These are phyloP conservation scores for Caenorhabditis sp. DNA, from an alignment of 2,888 invertebrate genomes.

Conservation along the genomic window DNA sequence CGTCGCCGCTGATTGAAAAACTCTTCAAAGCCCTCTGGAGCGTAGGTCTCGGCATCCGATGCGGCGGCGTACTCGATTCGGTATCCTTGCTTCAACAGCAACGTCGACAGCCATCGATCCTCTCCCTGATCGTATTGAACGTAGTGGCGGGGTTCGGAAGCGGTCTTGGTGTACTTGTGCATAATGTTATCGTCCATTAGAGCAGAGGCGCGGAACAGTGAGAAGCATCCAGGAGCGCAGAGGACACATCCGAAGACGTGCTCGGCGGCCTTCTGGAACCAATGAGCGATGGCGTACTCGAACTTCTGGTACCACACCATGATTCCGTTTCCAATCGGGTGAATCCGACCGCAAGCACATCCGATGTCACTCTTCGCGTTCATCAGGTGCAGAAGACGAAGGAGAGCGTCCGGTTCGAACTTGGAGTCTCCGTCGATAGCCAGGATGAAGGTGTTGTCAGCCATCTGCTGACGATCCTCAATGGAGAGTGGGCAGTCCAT, in stretches of 20 bases:
- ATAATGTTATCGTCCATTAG: constrained; percentile 94
- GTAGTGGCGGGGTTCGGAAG: constrained; percentile 89
- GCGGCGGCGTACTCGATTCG: constrained; percentile 85
- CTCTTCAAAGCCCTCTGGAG: constrained; percentile 84
- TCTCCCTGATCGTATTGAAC: constrained; percentile 93
- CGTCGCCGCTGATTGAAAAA: constrained; percentile 83
- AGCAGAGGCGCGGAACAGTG: constrained; percentile 89
- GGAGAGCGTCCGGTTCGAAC: constrained; percentile 86
- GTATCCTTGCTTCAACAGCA: constrained; percentile 85
- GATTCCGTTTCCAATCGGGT: constrained; percentile 90
- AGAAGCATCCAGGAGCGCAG: constrained; percentile 94
- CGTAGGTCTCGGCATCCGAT: constrained; percentile 84
- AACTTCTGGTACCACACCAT: constrained; percentile 93
- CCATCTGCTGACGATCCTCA: constrained; percentile 85
- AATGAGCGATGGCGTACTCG: constrained; percentile 94
- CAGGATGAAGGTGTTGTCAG: constrained; percentile 91
- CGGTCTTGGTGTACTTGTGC: constrained; percentile 89
- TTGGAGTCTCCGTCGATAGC: constrained; percentile 94
- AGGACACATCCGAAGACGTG: constrained; percentile 93
- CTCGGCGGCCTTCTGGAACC: constrained; percentile 94
- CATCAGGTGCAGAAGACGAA: constrained; percentile 89
- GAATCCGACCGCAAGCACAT: constrained; percentile 93
- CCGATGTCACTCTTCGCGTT: constrained; percentile 89
- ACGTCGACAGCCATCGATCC: constrained; percentile 85
- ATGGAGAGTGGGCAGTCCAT: constrained; percentile 86